Base-by-base conservation (phyloP, 2,888 invertebrate species). In the Euzophera pinguis region DNA sequence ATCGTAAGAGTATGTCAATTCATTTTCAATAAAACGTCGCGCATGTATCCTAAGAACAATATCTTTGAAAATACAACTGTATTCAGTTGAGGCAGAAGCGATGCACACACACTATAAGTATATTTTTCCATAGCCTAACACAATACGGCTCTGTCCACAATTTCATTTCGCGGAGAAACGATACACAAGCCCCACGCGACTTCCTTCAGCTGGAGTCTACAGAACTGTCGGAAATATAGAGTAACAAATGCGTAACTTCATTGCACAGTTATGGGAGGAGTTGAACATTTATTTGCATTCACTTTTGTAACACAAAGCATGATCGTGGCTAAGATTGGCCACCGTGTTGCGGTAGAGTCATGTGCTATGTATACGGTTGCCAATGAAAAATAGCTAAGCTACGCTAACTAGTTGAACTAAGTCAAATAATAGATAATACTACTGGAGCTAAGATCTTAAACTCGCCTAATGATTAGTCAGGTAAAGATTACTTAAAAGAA, bases 111-210 rank as follows among this genome's bases (percentile, higher is more conserved):
- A 39, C 38, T 12, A 12, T n/a, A 9, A 39, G 38, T 38, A 12
- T 12, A 22, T 27, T n/a, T 38, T 16, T 37, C 13, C 38, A 16
- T 27, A 32, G 29, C 29, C 47, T 50, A 55, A 53, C 56, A 55
- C 57, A 55, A 50, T 48, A 57, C 47, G 54, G 7, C 53, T 38
- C 29, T 39, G 49, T 39, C 16, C 49, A 14, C 49, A 39, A 49
- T 49, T 49, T 49, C 39, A 39, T 49, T 48, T 49, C 29, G 39
- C 6, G 9, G 48, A 39, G 12, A 39, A 39, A 29, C 39, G 27
- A 29, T 14, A 49, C 39, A 39, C 38, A 47, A 16, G 27, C n/a
- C 9, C 47, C 43, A 12, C 43, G 43, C 29, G 22, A 29, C 8
- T 39, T 16, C 42, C 42, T 22, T 22, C 22, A 22, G 22, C 22